phyloP scores from a whole-genome alignment of 2,113 vertebrate species.

The Corythaeola cristata region DNA sequence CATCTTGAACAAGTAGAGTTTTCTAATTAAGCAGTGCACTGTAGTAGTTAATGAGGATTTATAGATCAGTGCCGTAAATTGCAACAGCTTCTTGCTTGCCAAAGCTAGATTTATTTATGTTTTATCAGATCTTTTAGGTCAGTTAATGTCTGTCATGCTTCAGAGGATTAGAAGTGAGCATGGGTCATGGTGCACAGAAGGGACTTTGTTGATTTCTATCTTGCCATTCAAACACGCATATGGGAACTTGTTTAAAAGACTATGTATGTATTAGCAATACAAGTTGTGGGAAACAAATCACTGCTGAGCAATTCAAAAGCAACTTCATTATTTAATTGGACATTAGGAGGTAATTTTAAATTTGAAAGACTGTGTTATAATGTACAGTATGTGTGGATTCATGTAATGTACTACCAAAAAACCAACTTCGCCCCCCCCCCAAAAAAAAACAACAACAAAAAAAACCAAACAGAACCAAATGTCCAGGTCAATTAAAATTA shows the following conservation, averaged over 20 bases:
- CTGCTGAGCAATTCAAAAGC: background rate
- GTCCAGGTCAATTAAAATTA: background rate
- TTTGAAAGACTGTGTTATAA: background rate
- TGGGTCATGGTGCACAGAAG: background rate
- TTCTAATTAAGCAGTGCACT: conserved; percentile 28
- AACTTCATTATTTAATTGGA: background rate
- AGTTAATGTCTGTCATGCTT: background rate
- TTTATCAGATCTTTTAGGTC: background rate
- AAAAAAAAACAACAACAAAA: too few relatives aligned
- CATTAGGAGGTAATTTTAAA: background rate
- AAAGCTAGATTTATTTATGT: background rate
- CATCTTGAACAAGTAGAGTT: conserved; percentile 29
- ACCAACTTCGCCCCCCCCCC: too few relatives aligned
- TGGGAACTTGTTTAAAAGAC: background rate
- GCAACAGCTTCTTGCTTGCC: background rate
- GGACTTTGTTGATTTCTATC: background rate
- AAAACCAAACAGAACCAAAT: background rate
- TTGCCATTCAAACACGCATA: background rate
- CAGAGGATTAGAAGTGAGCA: background rate
- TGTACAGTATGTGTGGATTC: background rate
- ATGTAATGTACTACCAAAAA: background rate
- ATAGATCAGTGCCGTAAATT: background rate
- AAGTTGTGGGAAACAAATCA: background rate
- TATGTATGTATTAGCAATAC: rapidly evolving
- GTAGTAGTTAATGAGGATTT: conserved; percentile 41